A percentile compares a stretch with the other conserved stretches of the same genome.
Evolutionary conservation across 1,140 invertebrate species (phyloP).

Genomic region (Drosophila auraria): DNA sequence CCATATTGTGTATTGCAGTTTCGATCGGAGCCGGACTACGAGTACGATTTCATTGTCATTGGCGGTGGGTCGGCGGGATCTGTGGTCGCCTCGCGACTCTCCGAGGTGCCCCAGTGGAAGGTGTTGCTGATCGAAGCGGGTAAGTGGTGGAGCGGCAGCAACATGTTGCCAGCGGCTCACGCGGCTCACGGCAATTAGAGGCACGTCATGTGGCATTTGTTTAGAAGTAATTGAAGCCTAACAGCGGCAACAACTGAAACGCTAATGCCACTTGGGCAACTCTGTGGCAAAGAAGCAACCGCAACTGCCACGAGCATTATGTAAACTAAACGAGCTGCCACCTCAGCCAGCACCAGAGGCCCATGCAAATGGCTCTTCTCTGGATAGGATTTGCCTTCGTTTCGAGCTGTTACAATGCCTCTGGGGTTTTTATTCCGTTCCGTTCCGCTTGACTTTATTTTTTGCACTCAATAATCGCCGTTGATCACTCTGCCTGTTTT

Average conservation of each 20-base stretch:
- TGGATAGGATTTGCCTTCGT: constrained; percentile 12
- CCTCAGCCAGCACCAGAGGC: constrained; percentile 23
- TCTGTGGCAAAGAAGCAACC: constrained; percentile 67
- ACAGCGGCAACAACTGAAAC: constrained; percentile 64
- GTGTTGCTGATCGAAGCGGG: constrained; percentile 94
- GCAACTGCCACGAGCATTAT: constrained; percentile 74
- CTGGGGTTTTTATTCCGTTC: constrained; percentile 7
- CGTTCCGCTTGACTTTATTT: constrained; percentile 58
- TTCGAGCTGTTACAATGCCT: constrained; percentile 22
- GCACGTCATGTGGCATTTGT: constrained; percentile 79
- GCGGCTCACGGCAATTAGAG: constrained; percentile 67
- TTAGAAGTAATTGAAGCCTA: constrained; percentile 82
- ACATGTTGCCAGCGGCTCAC: constrained; percentile 54
- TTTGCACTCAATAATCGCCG: constrained; percentile 54
- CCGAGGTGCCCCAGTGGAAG: constrained; percentile 91
- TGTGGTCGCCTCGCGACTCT: constrained; percentile 92
- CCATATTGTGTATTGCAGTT: constrained; percentile 83
- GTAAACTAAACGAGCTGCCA: constrained; percentile 70
- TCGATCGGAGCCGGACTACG: constrained; percentile 87
- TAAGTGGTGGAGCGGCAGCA: constrained; percentile 72
- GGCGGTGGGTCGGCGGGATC: constrained; percentile 95
- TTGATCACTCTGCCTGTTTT: constrained; percentile 49
- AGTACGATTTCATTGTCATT: constrained; percentile 94
- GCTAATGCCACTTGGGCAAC: constrained; percentile 74
- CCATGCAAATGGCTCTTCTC: constrained; percentile 63